phyloP scores from a whole-genome alignment of 2,888 invertebrate genomes.

The Agrotis segetum region DNA sequence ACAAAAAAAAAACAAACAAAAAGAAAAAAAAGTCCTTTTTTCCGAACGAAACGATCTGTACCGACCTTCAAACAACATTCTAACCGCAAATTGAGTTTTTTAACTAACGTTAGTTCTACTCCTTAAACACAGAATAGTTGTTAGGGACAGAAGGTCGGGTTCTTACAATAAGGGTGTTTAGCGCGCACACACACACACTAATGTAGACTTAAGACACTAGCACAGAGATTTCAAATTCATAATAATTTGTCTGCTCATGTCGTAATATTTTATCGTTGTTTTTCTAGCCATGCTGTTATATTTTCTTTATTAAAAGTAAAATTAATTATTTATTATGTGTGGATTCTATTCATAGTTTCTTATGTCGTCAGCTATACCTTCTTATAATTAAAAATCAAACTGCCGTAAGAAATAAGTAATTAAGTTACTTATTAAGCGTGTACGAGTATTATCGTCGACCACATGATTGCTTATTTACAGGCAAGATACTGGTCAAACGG shows the following conservation, averaged over 20 bases:
- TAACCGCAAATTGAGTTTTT: conserved; percentile 68
- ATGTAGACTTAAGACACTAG: too few relatives aligned
- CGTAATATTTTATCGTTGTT: too few relatives aligned
- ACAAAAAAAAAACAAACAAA: conserved; percentile 37
- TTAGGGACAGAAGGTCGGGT: not conserved
- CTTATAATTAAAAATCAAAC: too few relatives aligned
- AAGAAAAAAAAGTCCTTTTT: conserved; percentile 45
- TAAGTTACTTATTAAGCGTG: too few relatives aligned
- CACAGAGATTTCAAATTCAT: not conserved
- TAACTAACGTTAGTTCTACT: conserved; percentile 56
- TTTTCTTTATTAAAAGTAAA: not conserved
- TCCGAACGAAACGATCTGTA: conserved; percentile 48
- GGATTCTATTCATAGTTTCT: too few relatives aligned
- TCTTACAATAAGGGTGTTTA: not conserved
- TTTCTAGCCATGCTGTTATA: too few relatives aligned
- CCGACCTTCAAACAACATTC: conserved; percentile 63
- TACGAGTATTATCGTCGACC: too few relatives aligned
- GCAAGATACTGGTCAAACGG: too few relatives aligned
- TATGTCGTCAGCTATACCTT: too few relatives aligned
- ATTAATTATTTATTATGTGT: too few relatives aligned
- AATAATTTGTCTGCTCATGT: not conserved
- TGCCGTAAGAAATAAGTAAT: too few relatives aligned
- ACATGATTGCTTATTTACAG: too few relatives aligned
- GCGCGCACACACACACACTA: not conserved
- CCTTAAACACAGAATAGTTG: conserved; percentile 29